Evolutionary conservation across 2,888 invertebrate species (phyloP).

Genomic region (Zhuqinia jingwanae): DNA sequence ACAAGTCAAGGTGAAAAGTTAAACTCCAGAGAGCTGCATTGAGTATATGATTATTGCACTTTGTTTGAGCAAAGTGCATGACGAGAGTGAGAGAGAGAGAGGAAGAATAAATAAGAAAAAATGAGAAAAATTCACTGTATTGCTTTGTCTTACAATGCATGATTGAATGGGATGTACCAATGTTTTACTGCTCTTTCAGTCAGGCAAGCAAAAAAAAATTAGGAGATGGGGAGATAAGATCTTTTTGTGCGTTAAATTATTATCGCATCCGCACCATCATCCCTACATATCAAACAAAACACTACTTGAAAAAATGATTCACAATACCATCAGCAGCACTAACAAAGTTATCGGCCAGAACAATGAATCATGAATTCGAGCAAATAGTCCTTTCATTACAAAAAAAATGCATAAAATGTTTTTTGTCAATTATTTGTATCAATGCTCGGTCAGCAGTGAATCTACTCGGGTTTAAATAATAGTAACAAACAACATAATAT

Average conservation of each 20-base stretch:
- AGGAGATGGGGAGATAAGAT: slow-evolving; percentile 10
- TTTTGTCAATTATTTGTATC: slow-evolving; percentile 15
- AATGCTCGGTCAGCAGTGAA: not conserved
- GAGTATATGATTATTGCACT: not conserved
- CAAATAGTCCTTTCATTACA: slow-evolving; percentile 46
- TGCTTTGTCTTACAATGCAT: not conserved
- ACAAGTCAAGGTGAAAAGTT: slow-evolving; percentile 56
- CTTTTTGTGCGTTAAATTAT: slow-evolving; percentile 27
- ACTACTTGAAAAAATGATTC: slow-evolving; percentile 37
- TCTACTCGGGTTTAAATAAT: too few relatives aligned
- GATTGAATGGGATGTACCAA: not conserved
- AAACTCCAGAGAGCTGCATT: slow-evolving; percentile 40
- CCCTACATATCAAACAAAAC: too few relatives aligned
- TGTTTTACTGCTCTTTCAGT: slow-evolving; percentile 25
- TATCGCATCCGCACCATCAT: slow-evolving; percentile 27
- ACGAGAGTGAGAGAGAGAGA: not conserved
- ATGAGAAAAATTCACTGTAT: not conserved
- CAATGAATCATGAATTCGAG: slow-evolving; percentile 54
- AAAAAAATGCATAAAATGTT: too few relatives aligned
- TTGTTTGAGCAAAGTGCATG: too few relatives aligned
- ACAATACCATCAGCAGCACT: slow-evolving; percentile 19
- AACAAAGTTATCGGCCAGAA: not conserved
- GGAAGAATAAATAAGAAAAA: slow-evolving; percentile 23
- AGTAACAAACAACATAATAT: too few relatives aligned
- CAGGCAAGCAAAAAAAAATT: slow-evolving; percentile 16